phyloP scores from a whole-genome alignment of 2,797 vertebrate species.

The Melanotaenia trifasciata region DNA sequence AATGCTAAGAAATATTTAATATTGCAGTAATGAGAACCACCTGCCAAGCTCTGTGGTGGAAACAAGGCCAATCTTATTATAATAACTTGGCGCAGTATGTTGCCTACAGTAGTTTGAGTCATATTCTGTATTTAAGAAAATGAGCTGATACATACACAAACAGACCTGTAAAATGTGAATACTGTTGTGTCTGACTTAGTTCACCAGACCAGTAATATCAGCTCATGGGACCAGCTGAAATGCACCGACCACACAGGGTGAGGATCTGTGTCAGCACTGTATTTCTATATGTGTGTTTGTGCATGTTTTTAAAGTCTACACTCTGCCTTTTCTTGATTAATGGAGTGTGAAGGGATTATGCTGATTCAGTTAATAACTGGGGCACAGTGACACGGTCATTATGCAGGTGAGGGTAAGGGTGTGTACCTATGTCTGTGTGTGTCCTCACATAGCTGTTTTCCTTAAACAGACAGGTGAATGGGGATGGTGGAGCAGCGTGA shows the following conservation, averaged over 20 bases:
- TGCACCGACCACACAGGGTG: slow-evolving; percentile 69
- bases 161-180: slow-evolving; percentile 46
- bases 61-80: slow-evolving; percentile 46
- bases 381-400: slow-evolving; percentile 74
- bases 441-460: slow-evolving; percentile 47
- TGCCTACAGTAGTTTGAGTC: slow-evolving; percentile 18
- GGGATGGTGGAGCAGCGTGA: slow-evolving; percentile 62
- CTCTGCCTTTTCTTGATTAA: slow-evolving; percentile 78
- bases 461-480: slow-evolving; percentile 60
- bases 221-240: slow-evolving; percentile 55
- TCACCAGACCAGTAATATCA: slow-evolving; percentile 61
- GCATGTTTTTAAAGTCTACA: slow-evolving; percentile 55
- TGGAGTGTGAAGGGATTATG: slow-evolving; percentile 82
- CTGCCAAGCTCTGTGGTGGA: slow-evolving; percentile 38
- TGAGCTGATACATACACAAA: slow-evolving; percentile 1
- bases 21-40: slow-evolving; percentile 51
- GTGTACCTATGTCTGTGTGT: slow-evolving; percentile 41
- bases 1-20: slow-evolving; percentile 51
- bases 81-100: slow-evolving; percentile 34
- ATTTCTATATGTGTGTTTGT: slow-evolving; percentile 33
- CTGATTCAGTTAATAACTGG: slow-evolving; percentile 82
- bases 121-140: slow-evolving; percentile 13
- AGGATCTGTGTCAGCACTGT: slow-evolving; percentile 62
- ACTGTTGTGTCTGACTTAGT: slow-evolving; percentile 50
- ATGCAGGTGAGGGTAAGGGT: slow-evolving; percentile 72